Base-by-base conservation (phyloP, 2,113 vertebrate genomes). In the Osmerus mordax region DNA sequence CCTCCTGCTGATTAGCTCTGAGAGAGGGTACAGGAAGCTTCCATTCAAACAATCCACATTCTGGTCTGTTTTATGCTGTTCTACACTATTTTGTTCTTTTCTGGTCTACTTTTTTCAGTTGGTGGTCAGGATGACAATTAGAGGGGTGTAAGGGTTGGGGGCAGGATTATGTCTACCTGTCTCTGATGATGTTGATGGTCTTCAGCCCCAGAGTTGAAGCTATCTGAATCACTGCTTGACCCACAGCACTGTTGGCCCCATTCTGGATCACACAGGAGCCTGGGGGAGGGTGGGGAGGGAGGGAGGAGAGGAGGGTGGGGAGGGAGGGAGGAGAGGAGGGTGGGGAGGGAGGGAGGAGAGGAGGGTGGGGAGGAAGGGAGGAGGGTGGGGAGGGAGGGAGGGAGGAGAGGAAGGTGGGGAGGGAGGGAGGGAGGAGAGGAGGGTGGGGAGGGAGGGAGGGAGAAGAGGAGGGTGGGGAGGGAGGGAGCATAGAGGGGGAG, bases 141-240 rank as follows among this genome's bases (percentile, higher is more conserved):
- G 41, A 5, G 9, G 1, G 9, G 41, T 47, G 41, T 47, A 7
- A 47, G 41, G 41, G 7, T 41, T 8, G 36, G 8, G 36, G 6
- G 12, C 41, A 11, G 7, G 41, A 47, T 47, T 12, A 47, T 12
- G 7, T 47, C 1, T 12, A 88, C 87, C 87, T 80, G 65, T 87
- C 75, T 80, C 86, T 75, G 54, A 87, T 83, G 36, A 88, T 23
- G 60, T 83, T 87, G 74, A 88, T 86, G 32, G 86, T 88, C 61
- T 70, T 84, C 13, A 88, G 29, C 7, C 79, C 79, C 72, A 84
- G 78, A 3, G 75, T 65, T 54, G 78, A 73, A 25, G 84, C 73
- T 29, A 88, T 86, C 79, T 88, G 86, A 73, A 88, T 88, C 32
- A 86, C 81, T 16, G 87, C 82, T 69, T 86, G 86, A 23, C 87